Evolutionary conservation across 2,888 invertebrate genomes (phyloP).

Genomic region (Tholera decimalis): DNA sequence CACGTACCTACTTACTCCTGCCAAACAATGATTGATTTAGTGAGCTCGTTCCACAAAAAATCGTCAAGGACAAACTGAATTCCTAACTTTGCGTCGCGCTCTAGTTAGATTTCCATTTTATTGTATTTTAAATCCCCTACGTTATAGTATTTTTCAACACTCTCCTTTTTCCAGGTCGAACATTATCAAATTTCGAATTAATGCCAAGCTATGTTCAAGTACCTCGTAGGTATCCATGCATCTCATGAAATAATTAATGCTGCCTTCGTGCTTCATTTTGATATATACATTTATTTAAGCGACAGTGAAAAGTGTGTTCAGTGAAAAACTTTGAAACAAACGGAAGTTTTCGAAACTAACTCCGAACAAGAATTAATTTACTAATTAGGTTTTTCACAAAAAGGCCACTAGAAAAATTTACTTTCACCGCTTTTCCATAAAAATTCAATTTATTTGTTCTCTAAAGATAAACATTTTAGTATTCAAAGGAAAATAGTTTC

Average conservation of each 20-base stretch:
- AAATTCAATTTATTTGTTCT: neutral
- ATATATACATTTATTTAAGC: neutral
- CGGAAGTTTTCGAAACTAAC: neutral
- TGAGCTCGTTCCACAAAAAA: too few relatives aligned
- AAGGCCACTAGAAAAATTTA: neutral
- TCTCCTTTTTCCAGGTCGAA: neutral
- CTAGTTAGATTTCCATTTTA: too few relatives aligned
- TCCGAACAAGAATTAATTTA: neutral
- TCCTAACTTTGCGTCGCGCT: too few relatives aligned
- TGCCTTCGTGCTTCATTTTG: neutral
- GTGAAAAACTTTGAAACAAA: too few relatives aligned
- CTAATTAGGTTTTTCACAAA: too few relatives aligned
- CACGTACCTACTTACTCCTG: too few relatives aligned
- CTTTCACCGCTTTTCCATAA: neutral
- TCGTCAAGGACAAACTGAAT: too few relatives aligned
- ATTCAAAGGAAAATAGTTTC: constrained; percentile 6
- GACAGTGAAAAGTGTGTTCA: too few relatives aligned
- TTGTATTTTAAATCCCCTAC: too few relatives aligned
- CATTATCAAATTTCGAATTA: neutral
- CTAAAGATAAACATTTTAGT: neutral
- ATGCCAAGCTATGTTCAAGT: too few relatives aligned
- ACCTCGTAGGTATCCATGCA: constrained; percentile 3
- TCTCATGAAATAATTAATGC: neutral
- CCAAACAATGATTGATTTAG: too few relatives aligned
- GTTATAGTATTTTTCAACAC: neutral